Evolutionary conservation across 1,140 invertebrate genomes (phyloP).

Genomic region (Spodoptera frugiperda): DNA sequence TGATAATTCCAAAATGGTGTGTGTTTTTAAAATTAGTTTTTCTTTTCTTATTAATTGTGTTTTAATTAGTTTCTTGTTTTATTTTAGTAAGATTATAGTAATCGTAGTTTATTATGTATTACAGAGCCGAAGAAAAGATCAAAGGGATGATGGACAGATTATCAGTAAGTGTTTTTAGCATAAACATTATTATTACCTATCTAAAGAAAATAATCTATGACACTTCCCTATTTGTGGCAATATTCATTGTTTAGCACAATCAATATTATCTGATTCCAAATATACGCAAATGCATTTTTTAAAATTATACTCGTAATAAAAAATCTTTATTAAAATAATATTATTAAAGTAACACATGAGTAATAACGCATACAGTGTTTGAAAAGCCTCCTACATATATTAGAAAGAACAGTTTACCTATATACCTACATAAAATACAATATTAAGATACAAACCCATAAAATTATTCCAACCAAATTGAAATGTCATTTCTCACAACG

Average conservation of each 20-base stretch:
- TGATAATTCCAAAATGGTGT: slow-evolving; percentile 38
- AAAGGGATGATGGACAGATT: slow-evolving; percentile 88
- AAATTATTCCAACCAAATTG: slow-evolving; percentile 13
- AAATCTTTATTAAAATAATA: no score
- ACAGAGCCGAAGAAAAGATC: slow-evolving; percentile 74
- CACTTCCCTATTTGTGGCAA: no score
- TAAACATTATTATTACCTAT: no score
- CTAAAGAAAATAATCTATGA: no score
- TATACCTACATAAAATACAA: background rate
- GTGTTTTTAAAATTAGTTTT: slow-evolving; percentile 47
- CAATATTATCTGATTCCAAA: no score
- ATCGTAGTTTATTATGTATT: slow-evolving; percentile 26
- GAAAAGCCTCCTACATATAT: no score
- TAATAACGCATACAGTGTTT: no score
- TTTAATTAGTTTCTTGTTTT: slow-evolving; percentile 67
- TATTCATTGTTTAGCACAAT: no score
- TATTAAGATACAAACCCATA: background rate
- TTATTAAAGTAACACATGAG: no score
- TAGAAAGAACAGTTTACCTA: no score
- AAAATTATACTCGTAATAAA: no score
- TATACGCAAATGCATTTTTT: no score
- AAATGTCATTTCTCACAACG: slow-evolving; percentile 9
- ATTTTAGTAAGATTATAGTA: background rate
- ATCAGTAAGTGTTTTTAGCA: slow-evolving; percentile 85
- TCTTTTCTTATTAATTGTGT: slow-evolving; percentile 16